Percentiles rank a stretch among this genome's conserved stretches.
Evolutionary conservation across 2,797 vertebrate species (phyloP).

Genomic region (Myotis vivesi): DNA sequence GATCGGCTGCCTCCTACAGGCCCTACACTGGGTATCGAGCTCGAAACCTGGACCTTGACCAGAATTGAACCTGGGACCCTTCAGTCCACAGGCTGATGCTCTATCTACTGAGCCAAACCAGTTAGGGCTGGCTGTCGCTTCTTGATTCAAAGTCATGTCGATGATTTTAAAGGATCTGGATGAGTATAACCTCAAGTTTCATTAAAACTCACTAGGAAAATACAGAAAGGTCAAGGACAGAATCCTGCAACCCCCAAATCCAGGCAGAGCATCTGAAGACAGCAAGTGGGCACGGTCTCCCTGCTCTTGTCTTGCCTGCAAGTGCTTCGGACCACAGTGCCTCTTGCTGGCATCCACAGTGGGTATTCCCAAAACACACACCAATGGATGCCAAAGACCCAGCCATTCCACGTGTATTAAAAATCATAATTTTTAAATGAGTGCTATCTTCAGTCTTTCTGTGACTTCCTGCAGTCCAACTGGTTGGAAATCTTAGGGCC

Average conservation of each 20-base stretch:
- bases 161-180: not conserved
- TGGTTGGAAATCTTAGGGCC: not conserved
- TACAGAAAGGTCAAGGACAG: not conserved
- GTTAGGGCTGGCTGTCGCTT: not conserved
- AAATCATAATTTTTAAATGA: not conserved
- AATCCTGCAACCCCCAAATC: not conserved
- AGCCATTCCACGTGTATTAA: not conserved
- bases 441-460: not conserved
- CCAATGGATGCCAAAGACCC: not conserved
- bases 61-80: too few species aligned
- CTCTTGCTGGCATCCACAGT: not conserved
- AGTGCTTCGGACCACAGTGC: rapidly evolving
- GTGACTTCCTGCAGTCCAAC: not conserved
- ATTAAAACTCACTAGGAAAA: not conserved
- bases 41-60: too few species aligned
- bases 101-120: too few species aligned
- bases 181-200: not conserved
- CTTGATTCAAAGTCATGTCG: not conserved
- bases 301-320: not conserved
- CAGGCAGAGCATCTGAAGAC: not conserved
- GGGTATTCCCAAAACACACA: not conserved
- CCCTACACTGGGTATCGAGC: too few species aligned
- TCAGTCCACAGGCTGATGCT: too few species aligned
- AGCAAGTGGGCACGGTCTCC: not conserved
- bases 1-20: too few species aligned